Conservation (phyloP, 2,113 vertebrate genomes). For the Scatophagus argus region DNA sequence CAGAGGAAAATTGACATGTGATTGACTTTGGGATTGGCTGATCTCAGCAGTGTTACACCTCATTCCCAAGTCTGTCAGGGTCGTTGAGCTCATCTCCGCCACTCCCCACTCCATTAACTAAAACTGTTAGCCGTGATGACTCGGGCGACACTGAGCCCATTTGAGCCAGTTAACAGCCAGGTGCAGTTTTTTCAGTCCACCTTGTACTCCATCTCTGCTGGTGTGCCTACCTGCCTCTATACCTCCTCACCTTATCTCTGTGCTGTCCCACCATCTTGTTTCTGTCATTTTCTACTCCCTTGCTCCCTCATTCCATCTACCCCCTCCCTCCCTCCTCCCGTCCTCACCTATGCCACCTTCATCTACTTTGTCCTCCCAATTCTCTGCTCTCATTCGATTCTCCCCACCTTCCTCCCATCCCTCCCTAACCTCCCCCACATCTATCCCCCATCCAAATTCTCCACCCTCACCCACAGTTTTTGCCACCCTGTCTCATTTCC, state of each 20-base stretch:
- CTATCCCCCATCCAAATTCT: slow-evolving; percentile 28
- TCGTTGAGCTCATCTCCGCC: slow-evolving; percentile 34
- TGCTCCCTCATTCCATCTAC: not conserved
- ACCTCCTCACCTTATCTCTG: not conserved
- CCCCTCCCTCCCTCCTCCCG: slow-evolving; percentile 11
- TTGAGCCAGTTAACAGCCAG: slow-evolving; percentile 28
- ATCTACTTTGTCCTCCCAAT: slow-evolving; percentile 31
- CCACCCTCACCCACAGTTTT: slow-evolving; percentile 26
- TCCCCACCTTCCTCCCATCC: not conserved
- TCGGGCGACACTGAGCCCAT: slow-evolving; percentile 42
- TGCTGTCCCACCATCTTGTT: slow-evolving; percentile 10
- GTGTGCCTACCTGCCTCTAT: not conserved
- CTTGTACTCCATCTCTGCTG: too few species aligned
- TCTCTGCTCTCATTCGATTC: slow-evolving; percentile 47
- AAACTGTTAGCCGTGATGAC: slow-evolving; percentile 58
- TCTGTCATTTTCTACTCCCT: slow-evolving; percentile 27
- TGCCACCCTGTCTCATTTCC: slow-evolving; percentile 36
- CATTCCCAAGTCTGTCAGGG: slow-evolving; percentile 38
- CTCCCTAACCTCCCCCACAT: slow-evolving; percentile 32
- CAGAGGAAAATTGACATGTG: slow-evolving; percentile 8
- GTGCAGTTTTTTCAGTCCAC: slow-evolving; percentile 27
- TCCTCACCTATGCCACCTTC: slow-evolving; percentile 20
- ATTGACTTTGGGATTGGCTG: slow-evolving; percentile 32
- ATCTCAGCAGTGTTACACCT: slow-evolving; percentile 28
- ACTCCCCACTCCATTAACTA: slow-evolving; percentile 43